These are phyloP conservation scores for Heliconius congener DNA, from an alignment of 1,140 invertebrate species.

Conservation along the genomic window DNA sequence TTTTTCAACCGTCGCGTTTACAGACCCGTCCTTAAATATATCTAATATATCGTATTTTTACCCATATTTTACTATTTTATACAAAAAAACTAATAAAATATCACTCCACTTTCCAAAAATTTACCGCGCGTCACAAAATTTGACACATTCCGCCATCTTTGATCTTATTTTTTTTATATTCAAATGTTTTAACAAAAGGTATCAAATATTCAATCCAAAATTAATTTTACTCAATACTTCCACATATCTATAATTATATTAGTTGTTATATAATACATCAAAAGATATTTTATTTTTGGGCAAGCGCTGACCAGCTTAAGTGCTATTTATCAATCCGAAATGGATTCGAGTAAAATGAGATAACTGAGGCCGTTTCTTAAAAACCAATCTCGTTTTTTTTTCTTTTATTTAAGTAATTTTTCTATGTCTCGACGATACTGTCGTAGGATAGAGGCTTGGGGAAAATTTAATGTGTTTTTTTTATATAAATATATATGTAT, in stretches of 20 bases:
- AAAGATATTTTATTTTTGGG: constrained; percentile 66
- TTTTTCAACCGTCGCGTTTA: not conserved
- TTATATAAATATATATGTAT: not conserved
- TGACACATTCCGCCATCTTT: constrained; percentile 2
- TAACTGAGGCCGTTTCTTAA: constrained; percentile 30
- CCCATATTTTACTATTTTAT: too few relatives aligned
- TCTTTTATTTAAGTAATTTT: constrained; percentile 25
- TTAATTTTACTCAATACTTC: not conserved
- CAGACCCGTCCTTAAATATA: too few relatives aligned
- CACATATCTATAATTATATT: constrained; percentile 30
- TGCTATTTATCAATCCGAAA: constrained; percentile 62
- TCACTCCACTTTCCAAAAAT: not conserved
- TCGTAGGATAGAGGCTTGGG: not conserved
- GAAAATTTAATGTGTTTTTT: not conserved
- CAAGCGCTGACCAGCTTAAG: constrained; percentile 64
- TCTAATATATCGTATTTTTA: too few relatives aligned
- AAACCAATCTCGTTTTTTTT: constrained; percentile 23
- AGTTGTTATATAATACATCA: constrained; percentile 68
- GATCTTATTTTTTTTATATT: not conserved
- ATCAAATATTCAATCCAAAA: not conserved
- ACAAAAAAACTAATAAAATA: not conserved
- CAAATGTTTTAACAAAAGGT: not conserved
- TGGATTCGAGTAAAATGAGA: constrained; percentile 45
- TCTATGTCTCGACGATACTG: constrained; percentile 8
- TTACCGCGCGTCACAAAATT: not conserved